These are phyloP conservation scores for Ophion obscuratus DNA, from an alignment of 2,888 invertebrate genomes.

Conservation along the genomic window DNA sequence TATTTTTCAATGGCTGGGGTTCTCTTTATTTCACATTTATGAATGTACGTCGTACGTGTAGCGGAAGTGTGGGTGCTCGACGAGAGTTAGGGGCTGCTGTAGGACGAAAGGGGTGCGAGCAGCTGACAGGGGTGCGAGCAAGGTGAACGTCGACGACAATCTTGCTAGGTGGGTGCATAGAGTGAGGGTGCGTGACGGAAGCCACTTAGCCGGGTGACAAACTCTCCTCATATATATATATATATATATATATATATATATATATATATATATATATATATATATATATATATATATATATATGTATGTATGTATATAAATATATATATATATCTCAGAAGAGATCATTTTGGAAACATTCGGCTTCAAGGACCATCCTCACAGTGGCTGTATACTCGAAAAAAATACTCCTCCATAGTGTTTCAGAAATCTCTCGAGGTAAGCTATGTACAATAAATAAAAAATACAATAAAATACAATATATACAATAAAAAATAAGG, in stretches of 20 bases:
- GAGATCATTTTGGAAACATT: too few species aligned
- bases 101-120: neutral
- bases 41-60: neutral
- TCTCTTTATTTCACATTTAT: neutral
- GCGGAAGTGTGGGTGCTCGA: conserved; percentile 6
- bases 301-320: neutral
- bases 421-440: too few species aligned
- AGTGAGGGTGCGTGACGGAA: conserved; percentile 69
- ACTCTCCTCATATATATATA: conserved; percentile 18
- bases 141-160: conserved; percentile 39
- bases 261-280: neutral
- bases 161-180: conserved; percentile 34
- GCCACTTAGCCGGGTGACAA: conserved; percentile 68
- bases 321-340: neutral
- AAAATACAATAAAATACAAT: too few species aligned
- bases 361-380: too few species aligned
- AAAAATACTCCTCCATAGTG: too few species aligned
- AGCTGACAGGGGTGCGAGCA: conserved; percentile 13
- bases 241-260: neutral
- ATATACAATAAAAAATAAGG: too few species aligned
- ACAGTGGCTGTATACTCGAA: too few species aligned
- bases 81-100: conserved; percentile 10
- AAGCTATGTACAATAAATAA: too few species aligned
- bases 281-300: neutral
- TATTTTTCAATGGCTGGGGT: too few species aligned